These are phyloP conservation scores for Centropyge bicolor DNA, from an alignment of 2,797 vertebrate genomes.

Conservation along the genomic window DNA sequence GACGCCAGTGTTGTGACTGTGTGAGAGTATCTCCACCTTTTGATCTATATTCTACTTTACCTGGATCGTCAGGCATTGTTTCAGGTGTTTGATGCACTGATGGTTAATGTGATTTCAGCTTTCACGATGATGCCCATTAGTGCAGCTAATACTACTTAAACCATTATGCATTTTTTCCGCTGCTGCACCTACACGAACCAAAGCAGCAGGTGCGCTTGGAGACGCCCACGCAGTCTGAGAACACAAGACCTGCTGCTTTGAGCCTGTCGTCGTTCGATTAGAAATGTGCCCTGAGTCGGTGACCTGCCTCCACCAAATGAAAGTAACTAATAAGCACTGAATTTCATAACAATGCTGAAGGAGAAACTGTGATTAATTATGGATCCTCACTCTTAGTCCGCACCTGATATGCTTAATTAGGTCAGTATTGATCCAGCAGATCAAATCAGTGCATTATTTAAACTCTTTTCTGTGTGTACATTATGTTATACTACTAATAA, in stretches of 20 bases:
- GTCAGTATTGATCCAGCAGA: neutral
- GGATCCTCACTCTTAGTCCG: neutral
- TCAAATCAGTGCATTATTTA: slow-evolving; percentile 4
- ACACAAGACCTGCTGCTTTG: neutral
- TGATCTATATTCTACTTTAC: neutral
- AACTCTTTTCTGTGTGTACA: neutral
- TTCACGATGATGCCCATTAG: slow-evolving; percentile 9
- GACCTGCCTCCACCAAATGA: neutral
- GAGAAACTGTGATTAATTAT: slow-evolving; percentile 13
- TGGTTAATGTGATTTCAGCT: slow-evolving; percentile 25
- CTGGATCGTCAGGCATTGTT: neutral
- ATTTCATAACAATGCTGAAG: neutral
- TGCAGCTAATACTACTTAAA: slow-evolving; percentile 20
- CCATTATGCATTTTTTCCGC: too few species aligned
- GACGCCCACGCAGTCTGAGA: neutral
- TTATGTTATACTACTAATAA: neutral
- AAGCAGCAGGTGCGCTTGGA: neutral
- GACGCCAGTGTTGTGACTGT: slow-evolving; percentile 5
- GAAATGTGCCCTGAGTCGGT: neutral
- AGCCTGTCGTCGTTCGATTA: neutral
- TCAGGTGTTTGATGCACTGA: slow-evolving; percentile 15
- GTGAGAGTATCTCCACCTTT: neutral
- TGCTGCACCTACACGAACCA: neutral
- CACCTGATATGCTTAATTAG: neutral
- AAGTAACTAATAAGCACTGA: neutral